Evolutionary conservation across 2,888 invertebrate species (phyloP), one percentile per base, ranked within the genome.

Genomic region (Drosophila rubida): DNA sequence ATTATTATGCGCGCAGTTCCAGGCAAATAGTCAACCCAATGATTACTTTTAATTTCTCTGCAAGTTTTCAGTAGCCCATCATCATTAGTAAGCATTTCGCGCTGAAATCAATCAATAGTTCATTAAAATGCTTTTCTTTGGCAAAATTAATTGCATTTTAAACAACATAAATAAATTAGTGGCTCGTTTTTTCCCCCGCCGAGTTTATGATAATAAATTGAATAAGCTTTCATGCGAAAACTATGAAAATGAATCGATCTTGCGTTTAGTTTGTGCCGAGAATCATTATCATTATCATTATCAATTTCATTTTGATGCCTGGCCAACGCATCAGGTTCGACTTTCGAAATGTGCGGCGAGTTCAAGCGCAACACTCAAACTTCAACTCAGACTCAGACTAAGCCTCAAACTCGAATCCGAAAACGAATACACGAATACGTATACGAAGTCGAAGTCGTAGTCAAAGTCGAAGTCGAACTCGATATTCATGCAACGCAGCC

Each of bases 321-420:
- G 32, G 32, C 3, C 32, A 32, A n/a, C 51, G 22, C 37, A 14
- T 32, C 41, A 53, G 53, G 22, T 63, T 67, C 19, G 71, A 87
- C 87, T 82, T 82, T 84, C 85, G 79, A 87, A 87, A 75, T 60
- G 69, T 16, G 46, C 54, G 64, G 76, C 64, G 73, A 84, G 72
- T 78, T 79, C 82, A 85, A 83, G 80, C 74, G 64, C 84, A 81
- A 73, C 60, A 64, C 66, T 42, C 46, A 16, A 13, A 42, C 42
- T 42, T 11, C 19, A 22, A 42, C 42, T 42, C 19, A 19, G 19
- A 22, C 19, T 42, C 39, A 16, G 30, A 41, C 19, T 39, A 16
- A n/a, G 4, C 25, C 13, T 9, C 46, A 6, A 41, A 30, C 16
- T 13, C 16, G n/a, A 8, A 25, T 23, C 13, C 46, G 16, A 16